Evolutionary conservation across 2,888 invertebrate species (phyloP).

Genomic region (Pocota personata): DNA sequence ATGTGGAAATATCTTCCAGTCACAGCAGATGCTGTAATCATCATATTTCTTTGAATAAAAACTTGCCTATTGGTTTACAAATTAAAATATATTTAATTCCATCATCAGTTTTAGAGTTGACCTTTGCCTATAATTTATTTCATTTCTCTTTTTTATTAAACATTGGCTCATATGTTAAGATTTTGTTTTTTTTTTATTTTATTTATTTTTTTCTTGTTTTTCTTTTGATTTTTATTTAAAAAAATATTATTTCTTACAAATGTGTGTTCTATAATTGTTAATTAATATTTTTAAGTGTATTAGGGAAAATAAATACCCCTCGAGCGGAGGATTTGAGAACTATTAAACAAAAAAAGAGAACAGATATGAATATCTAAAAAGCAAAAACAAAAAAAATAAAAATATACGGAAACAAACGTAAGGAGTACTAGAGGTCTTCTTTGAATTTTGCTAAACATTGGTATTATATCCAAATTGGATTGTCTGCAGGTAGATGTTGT

Average conservation of each 20-base stretch:
- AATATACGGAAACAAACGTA: constrained; percentile 10
- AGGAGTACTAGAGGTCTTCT: constrained; percentile 6
- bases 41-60: constrained; percentile 18
- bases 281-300: constrained; percentile 54
- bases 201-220: constrained; percentile 33
- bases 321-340: constrained; percentile 4
- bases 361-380: not conserved
- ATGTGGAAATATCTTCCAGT: too few relatives aligned
- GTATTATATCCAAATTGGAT: constrained; percentile 42
- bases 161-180: constrained; percentile 28
- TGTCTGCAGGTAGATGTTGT: constrained; percentile 46
- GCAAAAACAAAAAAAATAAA: constrained; percentile 5
- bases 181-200: constrained; percentile 16
- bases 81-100: constrained; percentile 58
- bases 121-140: constrained; percentile 45
- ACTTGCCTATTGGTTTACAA: constrained; percentile 16
- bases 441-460: constrained; percentile 33
- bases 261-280: constrained; percentile 61
- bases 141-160: constrained; percentile 33
- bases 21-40: too few relatives aligned
- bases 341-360: constrained; percentile 21
- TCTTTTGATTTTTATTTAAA: constrained; percentile 64
- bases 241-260: constrained; percentile 73
- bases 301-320: constrained; percentile 23
- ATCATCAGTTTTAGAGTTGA: constrained; percentile 48